A percentile compares a stretch with the other conserved stretches of the same genome.
These are phyloP conservation scores for Dasypolia templi DNA, from an alignment of 2,888 invertebrate genomes.

Conservation along the genomic window DNA sequence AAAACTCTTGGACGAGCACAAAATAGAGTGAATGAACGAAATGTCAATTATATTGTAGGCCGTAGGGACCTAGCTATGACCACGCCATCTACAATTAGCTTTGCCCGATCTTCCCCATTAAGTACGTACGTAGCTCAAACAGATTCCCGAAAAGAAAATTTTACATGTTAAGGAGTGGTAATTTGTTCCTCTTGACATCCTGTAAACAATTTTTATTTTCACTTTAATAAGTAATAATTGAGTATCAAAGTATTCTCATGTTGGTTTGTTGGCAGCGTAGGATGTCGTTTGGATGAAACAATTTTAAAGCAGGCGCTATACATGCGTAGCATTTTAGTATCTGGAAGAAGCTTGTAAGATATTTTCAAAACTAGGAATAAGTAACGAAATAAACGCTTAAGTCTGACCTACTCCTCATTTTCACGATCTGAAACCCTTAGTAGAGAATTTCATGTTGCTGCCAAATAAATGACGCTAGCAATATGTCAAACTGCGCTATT, in stretches of 20 bases:
- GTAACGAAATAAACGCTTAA: background rate
- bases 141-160: background rate
- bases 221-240: background rate
- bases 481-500: too few species aligned
- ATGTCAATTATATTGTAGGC: too few species aligned
- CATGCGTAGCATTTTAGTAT: background rate
- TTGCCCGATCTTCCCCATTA: too few species aligned
- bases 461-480: too few species aligned
- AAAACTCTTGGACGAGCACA: too few species aligned
- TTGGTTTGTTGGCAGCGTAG: background rate
- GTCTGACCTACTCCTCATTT: background rate
- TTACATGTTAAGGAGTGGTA: background rate
- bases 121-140: too few species aligned
- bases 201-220: background rate
- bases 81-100: too few species aligned
- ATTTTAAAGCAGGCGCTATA: conserved; percentile 29
- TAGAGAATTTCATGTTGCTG: too few species aligned
- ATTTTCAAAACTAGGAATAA: background rate
- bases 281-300: background rate
- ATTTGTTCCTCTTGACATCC: background rate
- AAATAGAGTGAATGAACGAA: too few species aligned
- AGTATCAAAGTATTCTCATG: background rate
- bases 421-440: background rate
- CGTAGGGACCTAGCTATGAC: too few species aligned
- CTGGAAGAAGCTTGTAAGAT: background rate